Percentiles rank a stretch among this genome's conserved stretches.
Evolutionary conservation across 2,113 vertebrate species (phyloP).

Genomic region (Microcebus lehilahytsara): DNA sequence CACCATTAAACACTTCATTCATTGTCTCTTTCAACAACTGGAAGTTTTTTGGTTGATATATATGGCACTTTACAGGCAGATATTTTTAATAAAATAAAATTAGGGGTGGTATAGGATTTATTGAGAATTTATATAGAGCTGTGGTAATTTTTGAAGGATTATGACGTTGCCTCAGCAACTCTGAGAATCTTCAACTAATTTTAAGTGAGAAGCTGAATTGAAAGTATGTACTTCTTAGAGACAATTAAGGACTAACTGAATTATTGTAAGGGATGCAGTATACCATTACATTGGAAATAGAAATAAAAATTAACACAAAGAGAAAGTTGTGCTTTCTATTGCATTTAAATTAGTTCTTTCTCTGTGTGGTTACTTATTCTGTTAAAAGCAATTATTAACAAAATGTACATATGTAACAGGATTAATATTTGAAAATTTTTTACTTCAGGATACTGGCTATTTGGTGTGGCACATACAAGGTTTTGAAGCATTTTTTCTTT

Average conservation of each 20-base stretch:
- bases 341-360: constrained; percentile 8
- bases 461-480: not conserved
- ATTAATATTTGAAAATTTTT: constrained; percentile 15
- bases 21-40: not conserved
- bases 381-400: constrained; percentile 54
- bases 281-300: constrained; percentile 5
- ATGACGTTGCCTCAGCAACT: constrained; percentile 33
- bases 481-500: not conserved
- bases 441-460: not conserved
- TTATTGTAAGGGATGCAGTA: not conserved
- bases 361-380: constrained; percentile 30
- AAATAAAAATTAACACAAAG: constrained; percentile 11
- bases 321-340: not conserved
- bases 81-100: constrained; percentile 31
- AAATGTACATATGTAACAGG: not conserved
- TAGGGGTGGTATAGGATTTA: not conserved
- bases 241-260: constrained; percentile 39
- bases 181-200: constrained; percentile 30
- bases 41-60: not conserved
- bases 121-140: not conserved
- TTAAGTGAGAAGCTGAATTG: constrained; percentile 27
- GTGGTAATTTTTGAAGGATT: constrained; percentile 7
- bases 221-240: not conserved
- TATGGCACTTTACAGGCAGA: not conserved
- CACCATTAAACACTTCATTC: not conserved